Evolutionary conservation across 2,888 invertebrate genomes (phyloP).

Genomic region (Chloroclysta siterata): DNA sequence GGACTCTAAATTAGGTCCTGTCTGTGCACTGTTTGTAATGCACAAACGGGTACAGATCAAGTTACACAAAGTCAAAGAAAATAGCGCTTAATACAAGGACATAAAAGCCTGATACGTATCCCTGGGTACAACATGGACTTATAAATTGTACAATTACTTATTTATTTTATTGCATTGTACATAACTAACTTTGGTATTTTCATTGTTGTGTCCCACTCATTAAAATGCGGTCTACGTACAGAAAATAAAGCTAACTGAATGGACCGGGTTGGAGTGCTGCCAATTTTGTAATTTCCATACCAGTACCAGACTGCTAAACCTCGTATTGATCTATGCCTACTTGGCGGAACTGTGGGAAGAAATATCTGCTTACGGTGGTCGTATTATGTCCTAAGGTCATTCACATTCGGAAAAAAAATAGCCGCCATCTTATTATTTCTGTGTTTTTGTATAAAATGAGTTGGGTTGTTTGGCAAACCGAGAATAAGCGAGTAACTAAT

Average conservation of each 20-base stretch:
- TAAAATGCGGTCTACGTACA: constrained; percentile 73
- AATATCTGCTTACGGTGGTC: constrained; percentile 48
- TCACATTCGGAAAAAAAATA: constrained; percentile 50
- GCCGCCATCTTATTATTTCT: constrained; percentile 39
- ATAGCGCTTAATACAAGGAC: too few species aligned
- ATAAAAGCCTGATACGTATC: too few species aligned
- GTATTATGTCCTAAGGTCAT: constrained; percentile 47
- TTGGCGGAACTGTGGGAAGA: constrained; percentile 23
- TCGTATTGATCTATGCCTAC: constrained; percentile 44
- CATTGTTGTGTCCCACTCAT: constrained; percentile 53
- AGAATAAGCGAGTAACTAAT: constrained; percentile 26
- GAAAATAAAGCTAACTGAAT: constrained; percentile 68
- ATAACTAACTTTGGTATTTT: constrained; percentile 41
- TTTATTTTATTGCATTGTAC: constrained; percentile 8
- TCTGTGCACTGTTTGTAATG: too few species aligned
- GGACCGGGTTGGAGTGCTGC: constrained; percentile 64
- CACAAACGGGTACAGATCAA: too few species aligned
- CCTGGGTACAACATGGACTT: neutral
- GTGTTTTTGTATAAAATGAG: constrained; percentile 36
- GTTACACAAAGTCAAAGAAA: too few species aligned
- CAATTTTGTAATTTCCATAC: constrained; percentile 69
- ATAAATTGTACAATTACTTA: neutral
- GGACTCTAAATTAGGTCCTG: too few species aligned
- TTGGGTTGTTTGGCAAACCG: constrained; percentile 28
- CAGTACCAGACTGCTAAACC: constrained; percentile 45